These are phyloP conservation scores for Pseudomyrmex gracilis DNA, from an alignment of 1,140 invertebrate species.

Conservation along the genomic window DNA sequence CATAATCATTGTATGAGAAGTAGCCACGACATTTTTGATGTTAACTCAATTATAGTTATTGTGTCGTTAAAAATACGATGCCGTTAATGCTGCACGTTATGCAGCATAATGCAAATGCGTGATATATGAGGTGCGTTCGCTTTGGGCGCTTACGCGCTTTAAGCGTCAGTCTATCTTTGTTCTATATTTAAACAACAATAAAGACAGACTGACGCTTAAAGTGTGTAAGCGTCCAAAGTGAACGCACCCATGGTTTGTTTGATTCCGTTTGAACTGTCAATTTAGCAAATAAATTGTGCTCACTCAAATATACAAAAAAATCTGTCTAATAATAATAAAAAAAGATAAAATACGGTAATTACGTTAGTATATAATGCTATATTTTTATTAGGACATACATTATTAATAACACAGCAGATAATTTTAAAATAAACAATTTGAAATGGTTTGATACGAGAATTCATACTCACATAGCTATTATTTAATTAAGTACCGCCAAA, in stretches of 20 bases:
- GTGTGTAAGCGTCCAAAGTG: too few species aligned
- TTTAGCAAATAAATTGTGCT: neutral
- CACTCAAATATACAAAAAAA: neutral
- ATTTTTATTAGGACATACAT: neutral
- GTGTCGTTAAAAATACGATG: neutral
- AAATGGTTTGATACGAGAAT: conserved; percentile 4
- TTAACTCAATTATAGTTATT: conserved; percentile 27
- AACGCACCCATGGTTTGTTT: neutral
- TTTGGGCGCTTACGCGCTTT: too few species aligned
- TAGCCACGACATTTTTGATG: neutral
- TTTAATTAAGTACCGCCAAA: conserved; percentile 34
- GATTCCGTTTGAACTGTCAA: neutral
- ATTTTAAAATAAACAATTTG: conserved; percentile 4
- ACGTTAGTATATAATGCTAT: neutral
- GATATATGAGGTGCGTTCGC: too few species aligned
- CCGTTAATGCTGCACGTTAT: neutral
- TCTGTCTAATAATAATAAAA: neutral
- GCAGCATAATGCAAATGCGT: neutral
- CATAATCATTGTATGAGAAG: conserved; percentile 3
- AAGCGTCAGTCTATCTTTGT: too few species aligned
- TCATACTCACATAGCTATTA: neutral
- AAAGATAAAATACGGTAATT: neutral
- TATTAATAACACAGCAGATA: conserved; percentile 23
- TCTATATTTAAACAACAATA: too few species aligned
- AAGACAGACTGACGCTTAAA: too few species aligned